These are phyloP conservation scores for Cryptocephalus primarius DNA, from an alignment of 2,888 invertebrate genomes.

Conservation along the genomic window DNA sequence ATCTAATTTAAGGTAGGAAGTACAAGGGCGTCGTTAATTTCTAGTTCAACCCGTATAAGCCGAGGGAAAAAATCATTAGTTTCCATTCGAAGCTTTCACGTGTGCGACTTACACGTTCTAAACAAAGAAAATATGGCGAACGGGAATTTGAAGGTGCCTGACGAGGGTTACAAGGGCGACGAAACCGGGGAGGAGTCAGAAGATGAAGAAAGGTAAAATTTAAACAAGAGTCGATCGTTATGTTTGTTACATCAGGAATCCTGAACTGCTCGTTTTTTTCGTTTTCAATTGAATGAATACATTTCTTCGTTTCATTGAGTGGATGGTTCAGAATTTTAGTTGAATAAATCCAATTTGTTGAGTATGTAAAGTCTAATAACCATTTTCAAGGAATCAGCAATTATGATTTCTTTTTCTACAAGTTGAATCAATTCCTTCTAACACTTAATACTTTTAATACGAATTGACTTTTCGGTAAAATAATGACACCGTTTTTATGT, in stretches of 20 bases:
- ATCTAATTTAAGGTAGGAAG: constrained; percentile 13
- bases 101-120: neutral
- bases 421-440: too few species aligned
- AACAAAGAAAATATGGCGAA: neutral
- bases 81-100: neutral
- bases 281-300: neutral
- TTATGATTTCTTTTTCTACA: too few species aligned
- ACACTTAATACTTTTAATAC: too few species aligned
- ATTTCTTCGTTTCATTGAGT: too few species aligned
- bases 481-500: too few species aligned
- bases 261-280: neutral
- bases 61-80: constrained; percentile 2
- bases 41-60: neutral
- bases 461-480: too few species aligned
- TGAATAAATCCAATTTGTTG: too few species aligned
- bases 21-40: constrained; percentile 9
- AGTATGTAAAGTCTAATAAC: too few species aligned
- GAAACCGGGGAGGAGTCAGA: constrained; percentile 1
- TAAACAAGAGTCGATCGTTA: neutral
- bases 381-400: too few species aligned
- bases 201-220: neutral
- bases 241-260: neutral
- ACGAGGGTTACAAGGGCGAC: neutral
- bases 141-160: neutral
- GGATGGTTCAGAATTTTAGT: too few species aligned